A percentile compares a stretch with the other conserved stretches of the same genome.
Conservation (phyloP, 2,888 invertebrate species). For the Ennomos quercinarius region DNA sequence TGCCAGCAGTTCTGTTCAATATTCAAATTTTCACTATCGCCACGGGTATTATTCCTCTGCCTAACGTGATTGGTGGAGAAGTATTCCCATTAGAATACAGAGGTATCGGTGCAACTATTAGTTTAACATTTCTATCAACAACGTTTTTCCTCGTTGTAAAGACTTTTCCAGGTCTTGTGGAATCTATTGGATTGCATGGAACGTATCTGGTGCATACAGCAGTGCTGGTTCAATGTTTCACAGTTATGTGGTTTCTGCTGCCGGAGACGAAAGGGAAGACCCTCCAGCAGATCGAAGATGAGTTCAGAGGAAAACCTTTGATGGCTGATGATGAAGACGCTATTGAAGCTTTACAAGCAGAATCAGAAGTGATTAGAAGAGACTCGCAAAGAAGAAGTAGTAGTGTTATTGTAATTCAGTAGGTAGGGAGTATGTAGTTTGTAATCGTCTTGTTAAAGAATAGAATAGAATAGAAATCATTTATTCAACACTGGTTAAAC, state of each 20-base stretch:
- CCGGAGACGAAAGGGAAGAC: constrained; percentile 88
- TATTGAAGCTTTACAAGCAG: constrained; percentile 50
- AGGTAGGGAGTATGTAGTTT: background rate
- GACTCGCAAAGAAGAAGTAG: constrained; percentile 53
- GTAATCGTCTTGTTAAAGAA: no score
- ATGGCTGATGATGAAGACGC: constrained; percentile 44
- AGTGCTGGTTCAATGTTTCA: constrained; percentile 75
- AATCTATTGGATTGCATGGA: constrained; percentile 76
- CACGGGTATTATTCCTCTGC: constrained; percentile 86
- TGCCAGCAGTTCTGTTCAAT: constrained; percentile 76
- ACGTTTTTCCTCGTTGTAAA: constrained; percentile 87
- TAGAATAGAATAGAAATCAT: no score
- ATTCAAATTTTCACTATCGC: constrained; percentile 83
- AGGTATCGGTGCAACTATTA: constrained; percentile 86
- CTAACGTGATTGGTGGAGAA: constrained; percentile 89
- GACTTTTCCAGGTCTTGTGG: constrained; percentile 82
- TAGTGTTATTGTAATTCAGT: constrained; percentile 33
- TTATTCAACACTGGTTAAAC: no score
- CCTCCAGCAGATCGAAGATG: constrained; percentile 87
- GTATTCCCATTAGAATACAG: constrained; percentile 86
- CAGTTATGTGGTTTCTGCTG: constrained; percentile 80
- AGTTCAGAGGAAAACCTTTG: constrained; percentile 61
- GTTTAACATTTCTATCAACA: constrained; percentile 81
- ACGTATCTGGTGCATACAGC: constrained; percentile 85
- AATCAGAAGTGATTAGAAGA: constrained; percentile 52